Evolutionary conservation across 2,888 invertebrate genomes (phyloP).

Genomic region (Drosophila testacea): DNA sequence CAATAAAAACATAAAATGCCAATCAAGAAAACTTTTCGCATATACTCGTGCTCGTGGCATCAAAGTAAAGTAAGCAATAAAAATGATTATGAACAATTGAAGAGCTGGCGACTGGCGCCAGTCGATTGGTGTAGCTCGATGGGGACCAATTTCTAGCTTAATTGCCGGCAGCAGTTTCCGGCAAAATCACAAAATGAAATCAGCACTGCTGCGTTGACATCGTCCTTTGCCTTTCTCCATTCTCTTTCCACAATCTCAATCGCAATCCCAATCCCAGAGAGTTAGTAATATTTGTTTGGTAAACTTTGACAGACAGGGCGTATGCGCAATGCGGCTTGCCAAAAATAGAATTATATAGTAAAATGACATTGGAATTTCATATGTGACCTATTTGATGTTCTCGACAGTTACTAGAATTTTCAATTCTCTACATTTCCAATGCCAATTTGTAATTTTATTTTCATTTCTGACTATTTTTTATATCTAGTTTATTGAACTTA

Average conservation of each 20-base stretch:
- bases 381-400: constrained; percentile 30
- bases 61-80: constrained; percentile 78
- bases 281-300: constrained; percentile 48
- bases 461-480: constrained; percentile 14
- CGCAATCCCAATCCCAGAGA: constrained; percentile 14
- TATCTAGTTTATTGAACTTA: constrained; percentile 60
- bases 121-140: constrained; percentile 34
- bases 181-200: constrained; percentile 71
- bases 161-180: constrained; percentile 80
- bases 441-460: constrained; percentile 23
- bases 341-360: constrained; percentile 30
- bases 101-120: constrained; percentile 69
- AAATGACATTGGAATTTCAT: constrained; percentile 39
- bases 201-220: constrained; percentile 59
- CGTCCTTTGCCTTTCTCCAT: constrained; percentile 13
- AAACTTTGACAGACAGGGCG: constrained; percentile 43
- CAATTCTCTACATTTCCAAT: constrained; percentile 34
- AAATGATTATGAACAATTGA: constrained; percentile 82
- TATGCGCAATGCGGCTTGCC: constrained; percentile 57
- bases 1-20: constrained; percentile 80
- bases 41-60: constrained; percentile 57
- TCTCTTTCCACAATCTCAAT: constrained; percentile 6
- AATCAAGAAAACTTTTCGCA: constrained; percentile 77
- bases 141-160: constrained; percentile 61
- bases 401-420: constrained; percentile 35